A percentile compares a stretch with the other conserved stretches of the same genome.
These are phyloP conservation scores for Caenorhabditis sp. DNA, from an alignment of 2,888 invertebrate species.

Conservation along the genomic window DNA sequence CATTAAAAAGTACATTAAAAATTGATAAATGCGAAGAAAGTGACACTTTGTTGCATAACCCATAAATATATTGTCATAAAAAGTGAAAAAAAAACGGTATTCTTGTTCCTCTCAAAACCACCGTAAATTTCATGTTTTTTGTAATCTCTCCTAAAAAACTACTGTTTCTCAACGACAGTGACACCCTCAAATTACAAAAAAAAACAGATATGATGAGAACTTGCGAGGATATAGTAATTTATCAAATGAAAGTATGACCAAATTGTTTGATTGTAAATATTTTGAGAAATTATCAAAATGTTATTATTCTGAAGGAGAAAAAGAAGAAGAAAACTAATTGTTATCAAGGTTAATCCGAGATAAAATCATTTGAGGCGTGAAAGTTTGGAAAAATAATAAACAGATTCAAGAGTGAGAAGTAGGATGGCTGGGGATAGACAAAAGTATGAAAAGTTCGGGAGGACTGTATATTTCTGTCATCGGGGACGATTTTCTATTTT, in stretches of 20 bases:
- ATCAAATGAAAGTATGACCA: slow-evolving; percentile 33
- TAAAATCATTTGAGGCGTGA: background rate
- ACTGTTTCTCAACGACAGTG: background rate
- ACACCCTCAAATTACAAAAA: slow-evolving; percentile 1
- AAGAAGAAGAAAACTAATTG: background rate
- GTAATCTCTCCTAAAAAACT: background rate
- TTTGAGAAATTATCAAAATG: background rate
- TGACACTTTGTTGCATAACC: background rate
- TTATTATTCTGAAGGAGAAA: background rate
- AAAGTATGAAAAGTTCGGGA: too few relatives aligned
- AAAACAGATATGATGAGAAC: slow-evolving; percentile 8
- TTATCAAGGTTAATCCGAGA: background rate
- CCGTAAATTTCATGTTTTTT: slow-evolving; percentile 1
- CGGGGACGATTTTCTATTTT: too few relatives aligned
- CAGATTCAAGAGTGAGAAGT: too few relatives aligned
- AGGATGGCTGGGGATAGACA: background rate
- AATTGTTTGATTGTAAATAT: too few relatives aligned
- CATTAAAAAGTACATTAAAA: too few relatives aligned
- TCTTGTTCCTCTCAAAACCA: background rate
- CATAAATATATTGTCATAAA: background rate
- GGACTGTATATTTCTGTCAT: too few relatives aligned
- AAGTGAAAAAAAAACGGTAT: background rate
- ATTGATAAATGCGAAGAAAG: background rate
- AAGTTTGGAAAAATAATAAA: background rate
- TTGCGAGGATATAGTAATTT: slow-evolving; percentile 17